Base-by-base conservation (phyloP, 2,113 vertebrate species). In the Pseudonaja textilis region DNA sequence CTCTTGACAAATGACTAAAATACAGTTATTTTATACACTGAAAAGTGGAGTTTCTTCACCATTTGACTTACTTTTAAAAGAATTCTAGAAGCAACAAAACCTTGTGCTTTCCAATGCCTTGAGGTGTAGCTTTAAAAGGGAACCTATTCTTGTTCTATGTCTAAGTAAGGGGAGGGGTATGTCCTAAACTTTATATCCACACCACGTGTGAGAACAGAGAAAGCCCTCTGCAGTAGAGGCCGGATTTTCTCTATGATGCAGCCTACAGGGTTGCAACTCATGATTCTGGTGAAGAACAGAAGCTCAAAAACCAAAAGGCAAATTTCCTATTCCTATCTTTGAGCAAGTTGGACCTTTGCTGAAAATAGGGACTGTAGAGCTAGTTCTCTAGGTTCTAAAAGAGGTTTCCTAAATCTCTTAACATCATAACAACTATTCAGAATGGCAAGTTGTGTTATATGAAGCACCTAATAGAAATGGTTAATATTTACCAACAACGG, bases 381-480 rank as follows among this genome's bases (percentile, higher is more conserved):
- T 81, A 20, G 18, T 81, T 81, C 74, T 81, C 74, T 22, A 42
- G 7, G 34, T 39, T 81, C 74, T 42, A 81, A 39, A 69, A 74
- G 64, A 74, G 5, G n/a, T 74, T 74, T 4, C 64, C 64, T 34
- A 34, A 69, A 81, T 39, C 18, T 81, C 69, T 50, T 81, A 81
- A 81, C 69, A 7, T 39, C 69, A 81, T 39, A 81, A 7, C 8
- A 50, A 20, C 12, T 29, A 74, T 52, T 26, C 45, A 69, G 89
- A 69, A 69, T 52, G 20, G 47, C 90, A 90, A 92, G 91, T 91
- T 89, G 93, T 93, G 92, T 95, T 89, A 91, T 64, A 93, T 93
- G 94, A 93, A 39, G 86, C 90, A 92, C 7, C 93, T 89, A 88
- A 91, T 69, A 91, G 95, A 92, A 94, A 0, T 56, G 91, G 92